Conservation (phyloP, 2,888 invertebrate genomes). For the Ganaspis brasiliensis region DNA sequence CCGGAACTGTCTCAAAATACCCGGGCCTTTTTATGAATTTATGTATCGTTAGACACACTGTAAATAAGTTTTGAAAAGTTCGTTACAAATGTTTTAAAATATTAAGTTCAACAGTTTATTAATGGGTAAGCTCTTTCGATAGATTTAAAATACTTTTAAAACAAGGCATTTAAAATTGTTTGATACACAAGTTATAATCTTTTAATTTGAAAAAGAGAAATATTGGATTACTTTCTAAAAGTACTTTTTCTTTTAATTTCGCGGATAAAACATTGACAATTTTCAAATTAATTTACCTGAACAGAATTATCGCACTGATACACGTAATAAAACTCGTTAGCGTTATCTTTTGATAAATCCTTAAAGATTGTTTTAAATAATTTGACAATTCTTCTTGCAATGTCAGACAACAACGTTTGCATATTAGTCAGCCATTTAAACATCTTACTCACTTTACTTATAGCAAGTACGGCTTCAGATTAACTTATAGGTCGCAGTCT, state of each 20-base stretch:
- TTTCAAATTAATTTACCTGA: conserved; percentile 59
- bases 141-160: no score
- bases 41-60: no score
- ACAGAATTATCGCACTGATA: conserved; percentile 53
- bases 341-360: conserved; percentile 64
- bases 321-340: conserved; percentile 61
- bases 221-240: not conserved
- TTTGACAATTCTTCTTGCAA: conserved; percentile 62
- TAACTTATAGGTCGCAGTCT: conserved; percentile 65
- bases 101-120: no score
- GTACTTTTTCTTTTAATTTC: not conserved
- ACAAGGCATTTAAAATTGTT: no score
- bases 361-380: conserved; percentile 65
- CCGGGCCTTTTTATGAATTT: no score
- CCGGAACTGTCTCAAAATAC: no score
- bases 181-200: no score
- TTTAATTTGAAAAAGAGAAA: no score
- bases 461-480: conserved; percentile 69
- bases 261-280: not conserved
- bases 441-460: conserved; percentile 68
- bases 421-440: conserved; percentile 67
- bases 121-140: no score
- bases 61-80: no score
- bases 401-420: conserved; percentile 60
- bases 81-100: no score